Base-by-base conservation (phyloP, 2,888 invertebrate species). In the Watsonalla binaria region DNA sequence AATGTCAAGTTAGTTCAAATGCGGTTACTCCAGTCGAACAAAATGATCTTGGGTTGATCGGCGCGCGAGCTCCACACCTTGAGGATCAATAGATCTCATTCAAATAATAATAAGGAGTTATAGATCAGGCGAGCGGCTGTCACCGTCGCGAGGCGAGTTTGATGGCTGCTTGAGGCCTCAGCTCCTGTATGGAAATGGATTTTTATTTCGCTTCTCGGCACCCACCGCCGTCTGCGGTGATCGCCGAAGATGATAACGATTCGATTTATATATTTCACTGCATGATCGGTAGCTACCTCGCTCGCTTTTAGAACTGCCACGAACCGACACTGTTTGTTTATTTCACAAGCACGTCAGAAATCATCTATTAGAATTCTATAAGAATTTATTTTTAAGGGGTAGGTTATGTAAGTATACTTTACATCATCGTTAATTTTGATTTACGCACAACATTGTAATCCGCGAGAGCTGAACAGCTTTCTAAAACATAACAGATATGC, bases 51-150 rank as follows among this genome's bases (percentile, higher is more conserved):
- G 80, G 83, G 70, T 59, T 79, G 82, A 85, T 80, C 82, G 81
- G 77, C 86, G 81, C 83, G 83, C 79, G 74, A 74, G 80, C 82
- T 87, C 83, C 87, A 89, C 90, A 89, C 90, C 90, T 88, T 82
- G 78, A 76, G 82, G 74, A 89, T 87, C 89, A 84, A 88, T 90
- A 90, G 90, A 89, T 89, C 85, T 89, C 86, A 82, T 89, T 90
- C 88, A 90, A 90, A 90, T 89, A 89, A 90, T 90, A 89, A 90
- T 84, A 89, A 86, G 89, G 82, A 84, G 89, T 89, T 90, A 88
- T 90, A 90, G 90, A 90, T 90, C 87, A 90, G 80, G 70, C 63
- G 67, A 54, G 73, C 64, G 63, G 70, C 70, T 76, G 82, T 72
- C 76, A 66, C 67, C 46, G 60, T 51, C 60, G 42, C 8, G 42